Evolutionary conservation across 2,888 invertebrate genomes (phyloP), one percentile per base, ranked within the genome.

Genomic region (Cephus runcator): DNA sequence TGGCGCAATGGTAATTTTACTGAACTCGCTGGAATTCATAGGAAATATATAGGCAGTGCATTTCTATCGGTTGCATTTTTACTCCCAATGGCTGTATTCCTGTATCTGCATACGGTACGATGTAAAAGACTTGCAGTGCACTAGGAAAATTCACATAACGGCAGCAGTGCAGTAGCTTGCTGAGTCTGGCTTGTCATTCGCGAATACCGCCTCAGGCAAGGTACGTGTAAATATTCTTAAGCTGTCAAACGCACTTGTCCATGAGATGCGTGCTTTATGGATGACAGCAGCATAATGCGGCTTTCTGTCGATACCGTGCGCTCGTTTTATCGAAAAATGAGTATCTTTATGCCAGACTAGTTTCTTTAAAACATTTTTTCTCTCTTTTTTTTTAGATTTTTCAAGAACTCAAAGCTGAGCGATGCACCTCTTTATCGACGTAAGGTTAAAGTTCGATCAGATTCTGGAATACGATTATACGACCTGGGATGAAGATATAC

Each of bases 211-310:
- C 79, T 76, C 76, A 75, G 34, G 78, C 76, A 71, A 76, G 73
- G 73, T 81, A 81, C 81, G 82, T 86, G 86, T 87, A 87, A 87
- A 87, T 87, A 87, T 87, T 87, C 85, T 85, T 86, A 84, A 84
- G 84, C 87, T 86, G 87, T 87, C 87, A 87, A 84, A 85, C 80
- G 83, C 87, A 86, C 82, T 81, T 82, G 84, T 80, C 80, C 75
- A 34, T 23, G 71, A 33, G 71, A 71, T 15, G 71, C 12, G 71
- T 34, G 71, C 71, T 76, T 76, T 76, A 73, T 40, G 73, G 40
- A 76, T 76, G 76, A 76, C 56, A 56, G 56, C 15, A 56, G 15
- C 56, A 56, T 76, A 76, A 76, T 73, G 76, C 68, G 76, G 73
- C 73, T 71, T 73, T 76, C 68, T 76, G 76, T 73, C 76, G 73